Conservation (phyloP, 2,888 invertebrate genomes). For the Calameuta idolon region DNA sequence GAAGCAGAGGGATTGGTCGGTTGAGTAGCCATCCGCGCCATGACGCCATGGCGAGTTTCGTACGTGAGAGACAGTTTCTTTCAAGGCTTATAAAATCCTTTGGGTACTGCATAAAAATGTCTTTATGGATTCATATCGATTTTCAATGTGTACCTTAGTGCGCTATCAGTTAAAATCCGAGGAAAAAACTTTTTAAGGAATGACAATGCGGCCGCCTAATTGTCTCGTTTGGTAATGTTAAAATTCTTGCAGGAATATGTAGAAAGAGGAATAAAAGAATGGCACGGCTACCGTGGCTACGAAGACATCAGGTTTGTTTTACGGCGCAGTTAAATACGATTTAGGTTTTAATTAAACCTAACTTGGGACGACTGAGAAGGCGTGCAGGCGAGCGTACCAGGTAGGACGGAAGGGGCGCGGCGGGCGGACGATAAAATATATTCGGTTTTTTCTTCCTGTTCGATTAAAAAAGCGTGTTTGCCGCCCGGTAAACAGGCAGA, state of each 20-base stretch:
- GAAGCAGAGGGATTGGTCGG: conserved; percentile 52
- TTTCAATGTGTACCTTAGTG: neutral
- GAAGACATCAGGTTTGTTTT: conserved; percentile 52
- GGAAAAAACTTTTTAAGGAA: neutral
- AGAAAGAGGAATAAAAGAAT: neutral
- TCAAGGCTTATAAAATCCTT: neutral
- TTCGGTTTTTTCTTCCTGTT: conserved; percentile 31
- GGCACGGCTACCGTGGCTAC: conserved; percentile 5
- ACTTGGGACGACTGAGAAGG: conserved; percentile 44
- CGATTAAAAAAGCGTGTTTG: conserved; percentile 37
- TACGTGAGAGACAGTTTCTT: neutral
- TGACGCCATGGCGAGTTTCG: conserved; percentile 46
- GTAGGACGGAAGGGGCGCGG: conserved; percentile 25
- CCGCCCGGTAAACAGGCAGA: conserved; percentile 46
- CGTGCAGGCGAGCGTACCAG: conserved; percentile 35
- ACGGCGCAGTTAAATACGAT: conserved; percentile 58
- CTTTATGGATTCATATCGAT: neutral
- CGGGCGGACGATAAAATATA: conserved; percentile 44
- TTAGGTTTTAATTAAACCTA: conserved; percentile 60
- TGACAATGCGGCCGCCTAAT: neutral
- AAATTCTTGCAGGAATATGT: neutral
- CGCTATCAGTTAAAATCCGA: neutral
- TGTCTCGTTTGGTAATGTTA: neutral
- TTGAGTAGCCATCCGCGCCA: conserved; percentile 48
- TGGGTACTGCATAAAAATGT: neutral